phyloP scores from a whole-genome alignment of 2,888 invertebrate genomes.

The Mimas tiliae region DNA sequence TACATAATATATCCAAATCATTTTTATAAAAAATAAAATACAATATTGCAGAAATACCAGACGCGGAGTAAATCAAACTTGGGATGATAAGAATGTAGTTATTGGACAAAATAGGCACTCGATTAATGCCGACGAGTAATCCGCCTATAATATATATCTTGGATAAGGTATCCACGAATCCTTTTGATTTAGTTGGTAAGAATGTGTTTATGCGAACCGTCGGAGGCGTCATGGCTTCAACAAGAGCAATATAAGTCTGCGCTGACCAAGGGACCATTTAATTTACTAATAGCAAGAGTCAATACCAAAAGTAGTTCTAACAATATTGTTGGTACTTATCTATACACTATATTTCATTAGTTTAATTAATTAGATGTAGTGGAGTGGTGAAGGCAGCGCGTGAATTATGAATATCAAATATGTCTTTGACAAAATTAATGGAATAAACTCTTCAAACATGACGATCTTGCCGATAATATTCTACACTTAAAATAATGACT shows the following conservation, averaged over 20 bases:
- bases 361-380: constrained; percentile 44
- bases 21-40: not conserved
- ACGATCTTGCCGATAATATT: no score
- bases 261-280: constrained; percentile 23
- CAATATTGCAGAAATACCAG: constrained; percentile 30
- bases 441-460: not conserved
- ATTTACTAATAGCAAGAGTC: constrained; percentile 35
- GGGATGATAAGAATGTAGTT: constrained; percentile 39
- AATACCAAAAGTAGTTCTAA: constrained; percentile 31
- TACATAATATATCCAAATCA: not conserved
- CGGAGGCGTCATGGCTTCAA: constrained; percentile 48
- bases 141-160: constrained; percentile 51
- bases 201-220: constrained; percentile 56
- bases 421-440: constrained; percentile 3
- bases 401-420: constrained; percentile 1
- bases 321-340: constrained; percentile 32
- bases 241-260: not conserved
- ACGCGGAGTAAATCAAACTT: constrained; percentile 40
- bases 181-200: constrained; percentile 43
- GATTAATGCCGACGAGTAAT: constrained; percentile 49
- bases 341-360: constrained; percentile 38
- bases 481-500: no score
- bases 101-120: constrained; percentile 46
- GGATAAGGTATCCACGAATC: constrained; percentile 52
- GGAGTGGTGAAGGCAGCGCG: not conserved